These are phyloP conservation scores for Phycodurus eques DNA, from an alignment of 2,113 vertebrate species.

Conservation along the genomic window DNA sequence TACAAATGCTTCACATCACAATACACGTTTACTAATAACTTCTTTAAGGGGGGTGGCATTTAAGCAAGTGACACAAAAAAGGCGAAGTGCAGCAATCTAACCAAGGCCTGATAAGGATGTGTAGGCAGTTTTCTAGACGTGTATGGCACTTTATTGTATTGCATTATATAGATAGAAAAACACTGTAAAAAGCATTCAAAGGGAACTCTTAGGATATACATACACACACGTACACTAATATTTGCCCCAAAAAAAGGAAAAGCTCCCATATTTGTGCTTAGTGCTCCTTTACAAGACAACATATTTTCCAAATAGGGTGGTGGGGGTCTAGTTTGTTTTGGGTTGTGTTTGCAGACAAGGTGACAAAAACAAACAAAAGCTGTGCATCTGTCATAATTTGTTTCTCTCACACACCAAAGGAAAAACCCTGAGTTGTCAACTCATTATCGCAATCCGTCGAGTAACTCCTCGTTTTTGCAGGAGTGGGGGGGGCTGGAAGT, in stretches of 20 bases:
- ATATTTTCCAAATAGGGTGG: slow-evolving; percentile 30
- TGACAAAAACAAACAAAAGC: slow-evolving; percentile 20
- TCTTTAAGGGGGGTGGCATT: slow-evolving; percentile 9
- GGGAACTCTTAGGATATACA: slow-evolving; percentile 56
- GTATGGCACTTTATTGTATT: slow-evolving; percentile 75
- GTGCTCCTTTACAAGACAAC: slow-evolving; percentile 56
- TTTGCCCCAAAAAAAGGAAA: slow-evolving; percentile 56
- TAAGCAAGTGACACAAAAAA: slow-evolving; percentile 61
- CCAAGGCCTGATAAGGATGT: slow-evolving; percentile 73
- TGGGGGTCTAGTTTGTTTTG: slow-evolving; percentile 2
- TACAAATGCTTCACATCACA: slow-evolving; percentile 63
- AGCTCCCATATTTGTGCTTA: slow-evolving; percentile 64
- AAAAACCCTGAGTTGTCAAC: slow-evolving; percentile 67
- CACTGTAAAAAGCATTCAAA: slow-evolving; percentile 69
- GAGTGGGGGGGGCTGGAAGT: slow-evolving; percentile 34
- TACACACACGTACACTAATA: slow-evolving; percentile 46
- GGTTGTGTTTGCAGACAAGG: slow-evolving; percentile 27
- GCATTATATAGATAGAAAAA: slow-evolving; percentile 68
- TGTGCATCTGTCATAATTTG: slow-evolving; percentile 62
- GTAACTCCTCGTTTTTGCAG: slow-evolving; percentile 50
- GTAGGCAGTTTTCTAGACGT: slow-evolving; percentile 75
- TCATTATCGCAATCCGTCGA: slow-evolving; percentile 63
- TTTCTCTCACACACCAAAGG: slow-evolving; percentile 52
- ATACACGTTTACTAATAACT: slow-evolving; percentile 63
- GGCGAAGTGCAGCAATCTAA: slow-evolving; percentile 71